Percentiles rank a stretch among this genome's conserved stretches.
Evolutionary conservation across 2,113 vertebrate genomes (phyloP).

Genomic region (Puma concolor): DNA sequence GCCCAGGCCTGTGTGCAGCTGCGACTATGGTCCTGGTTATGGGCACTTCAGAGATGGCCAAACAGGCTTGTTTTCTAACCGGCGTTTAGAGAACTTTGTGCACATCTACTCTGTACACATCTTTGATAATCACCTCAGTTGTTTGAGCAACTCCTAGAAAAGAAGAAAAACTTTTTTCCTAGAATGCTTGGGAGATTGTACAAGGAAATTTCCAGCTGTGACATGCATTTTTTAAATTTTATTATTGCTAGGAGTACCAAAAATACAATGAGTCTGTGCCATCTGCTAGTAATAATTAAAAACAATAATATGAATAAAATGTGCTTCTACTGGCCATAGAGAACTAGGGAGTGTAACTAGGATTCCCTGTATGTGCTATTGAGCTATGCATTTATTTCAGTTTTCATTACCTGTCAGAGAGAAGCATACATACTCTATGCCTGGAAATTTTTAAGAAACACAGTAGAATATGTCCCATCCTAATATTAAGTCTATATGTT

Average conservation of each 20-base stretch:
- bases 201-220: background rate
- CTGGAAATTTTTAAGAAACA: background rate
- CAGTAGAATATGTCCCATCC: background rate
- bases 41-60: background rate
- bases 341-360: background rate
- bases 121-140: background rate
- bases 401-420: background rate
- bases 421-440: background rate
- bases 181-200: background rate
- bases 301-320: background rate
- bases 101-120: background rate
- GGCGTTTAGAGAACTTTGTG: background rate
- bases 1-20: rapidly evolving
- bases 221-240: background rate
- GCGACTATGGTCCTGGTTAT: rapidly evolving
- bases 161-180: background rate
- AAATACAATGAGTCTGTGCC: background rate
- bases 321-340: background rate
- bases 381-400: background rate
- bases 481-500: background rate
- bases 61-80: background rate
- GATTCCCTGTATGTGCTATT: background rate
- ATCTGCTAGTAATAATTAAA: background rate
- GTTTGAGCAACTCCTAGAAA: background rate
- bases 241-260: background rate